phyloP scores from a whole-genome alignment of 2,888 invertebrate genomes.

The Leptopterna dolabrata region DNA sequence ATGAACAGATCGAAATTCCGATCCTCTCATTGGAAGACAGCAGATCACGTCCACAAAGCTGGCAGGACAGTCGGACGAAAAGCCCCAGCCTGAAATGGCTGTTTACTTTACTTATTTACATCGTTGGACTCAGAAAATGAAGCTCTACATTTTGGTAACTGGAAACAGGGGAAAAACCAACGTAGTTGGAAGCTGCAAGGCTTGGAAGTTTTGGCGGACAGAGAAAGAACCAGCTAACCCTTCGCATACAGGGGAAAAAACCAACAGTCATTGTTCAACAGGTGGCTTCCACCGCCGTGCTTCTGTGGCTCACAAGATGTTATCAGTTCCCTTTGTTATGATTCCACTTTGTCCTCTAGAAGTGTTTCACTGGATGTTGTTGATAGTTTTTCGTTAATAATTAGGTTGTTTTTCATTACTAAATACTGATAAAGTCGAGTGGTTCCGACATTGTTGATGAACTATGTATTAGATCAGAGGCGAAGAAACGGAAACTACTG shows the following conservation, averaged over 20 bases:
- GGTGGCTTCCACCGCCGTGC: neutral
- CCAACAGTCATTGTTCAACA: neutral
- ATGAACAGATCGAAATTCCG: too few species aligned
- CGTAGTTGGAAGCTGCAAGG: neutral
- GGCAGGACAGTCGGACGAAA: too few species aligned
- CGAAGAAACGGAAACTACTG: neutral
- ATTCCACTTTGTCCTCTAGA: neutral
- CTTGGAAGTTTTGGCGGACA: neutral
- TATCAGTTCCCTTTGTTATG: neutral
- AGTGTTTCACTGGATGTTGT: neutral
- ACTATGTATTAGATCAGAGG: neutral
- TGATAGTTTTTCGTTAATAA: neutral
- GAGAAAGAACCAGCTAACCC: neutral
- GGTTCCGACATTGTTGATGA: neutral
- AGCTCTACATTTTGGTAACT: neutral
- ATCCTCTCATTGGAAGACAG: too few species aligned
- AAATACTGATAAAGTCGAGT: neutral
- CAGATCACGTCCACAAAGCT: too few species aligned
- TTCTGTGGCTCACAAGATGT: neutral
- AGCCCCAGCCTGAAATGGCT: too few species aligned
- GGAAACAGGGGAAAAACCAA: neutral
- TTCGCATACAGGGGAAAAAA: neutral
- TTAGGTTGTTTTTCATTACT: neutral
- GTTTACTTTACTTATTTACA: too few species aligned
- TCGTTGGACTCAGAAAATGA: conserved; percentile 12